These are phyloP conservation scores for Ptiloglossa arizonensis DNA, from an alignment of 1,140 invertebrate species.

Conservation along the genomic window DNA sequence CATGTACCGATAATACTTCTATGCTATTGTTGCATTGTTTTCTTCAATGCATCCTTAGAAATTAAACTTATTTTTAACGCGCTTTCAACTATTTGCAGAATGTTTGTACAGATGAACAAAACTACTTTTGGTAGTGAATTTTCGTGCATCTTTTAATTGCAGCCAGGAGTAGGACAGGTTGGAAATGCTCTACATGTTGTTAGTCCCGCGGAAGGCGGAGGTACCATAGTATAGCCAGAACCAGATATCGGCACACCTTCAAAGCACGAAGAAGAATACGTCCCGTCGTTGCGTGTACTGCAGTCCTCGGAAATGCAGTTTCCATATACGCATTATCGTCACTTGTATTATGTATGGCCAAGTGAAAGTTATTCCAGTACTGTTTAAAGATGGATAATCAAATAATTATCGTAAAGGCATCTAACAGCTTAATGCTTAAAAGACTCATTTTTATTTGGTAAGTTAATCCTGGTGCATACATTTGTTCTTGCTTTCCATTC, in stretches of 20 bases:
- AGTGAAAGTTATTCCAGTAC: conserved; percentile 65
- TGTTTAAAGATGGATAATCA: conserved; percentile 40
- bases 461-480: conserved; percentile 39
- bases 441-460: conserved; percentile 51
- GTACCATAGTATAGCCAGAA: conserved; percentile 76
- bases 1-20: conserved; percentile 8
- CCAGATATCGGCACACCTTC: conserved; percentile 42
- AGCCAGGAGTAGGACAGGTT: conserved; percentile 73
- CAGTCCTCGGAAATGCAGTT: conserved; percentile 52
- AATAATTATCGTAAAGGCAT: conserved; percentile 16
- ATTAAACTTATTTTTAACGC: conserved; percentile 15
- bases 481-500: conserved; percentile 19
- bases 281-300: conserved; percentile 44
- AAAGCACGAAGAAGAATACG: conserved; percentile 47
- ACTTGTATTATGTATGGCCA: conserved; percentile 65
- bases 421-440: conserved; percentile 45
- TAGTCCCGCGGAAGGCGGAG: conserved; percentile 73
- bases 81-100: conserved; percentile 24
- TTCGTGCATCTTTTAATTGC: conserved; percentile 54
- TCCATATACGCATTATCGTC: conserved; percentile 56
- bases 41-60: conserved; percentile 14
- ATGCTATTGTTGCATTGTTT: conserved; percentile 19
- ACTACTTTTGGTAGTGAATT: conserved; percentile 30
- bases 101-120: neutral
- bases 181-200: conserved; percentile 72